Conservation (phyloP, 2,113 vertebrate genomes). For the Solea solea region DNA sequence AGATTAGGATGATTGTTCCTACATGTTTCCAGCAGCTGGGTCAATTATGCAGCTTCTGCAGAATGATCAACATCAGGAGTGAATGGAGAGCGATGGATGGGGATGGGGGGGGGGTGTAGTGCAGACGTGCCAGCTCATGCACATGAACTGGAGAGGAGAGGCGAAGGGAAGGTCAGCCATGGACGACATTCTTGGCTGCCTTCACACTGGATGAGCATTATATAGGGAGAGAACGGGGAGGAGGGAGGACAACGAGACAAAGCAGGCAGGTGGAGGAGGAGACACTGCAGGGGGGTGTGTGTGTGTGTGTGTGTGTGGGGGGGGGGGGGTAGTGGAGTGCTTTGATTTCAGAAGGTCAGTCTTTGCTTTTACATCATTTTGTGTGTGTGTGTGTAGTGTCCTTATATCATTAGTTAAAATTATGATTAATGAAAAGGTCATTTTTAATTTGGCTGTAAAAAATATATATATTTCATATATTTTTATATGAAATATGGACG, state of each 20-base stretch:
- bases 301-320: neutral
- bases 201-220: conserved; percentile 49
- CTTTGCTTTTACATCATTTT: neutral
- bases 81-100: conserved; percentile 1
- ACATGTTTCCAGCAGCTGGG: conserved; percentile 27
- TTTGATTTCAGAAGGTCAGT: conserved; percentile 44
- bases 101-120: neutral
- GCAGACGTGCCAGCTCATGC: conserved; percentile 45
- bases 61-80: conserved; percentile 42
- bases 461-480: neutral
- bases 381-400: neutral
- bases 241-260: conserved; percentile 5
- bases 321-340: neutral
- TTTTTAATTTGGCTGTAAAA: neutral
- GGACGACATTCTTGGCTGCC: conserved; percentile 61
- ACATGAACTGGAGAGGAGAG: conserved; percentile 49
- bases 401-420: neutral
- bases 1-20: conserved; percentile 36
- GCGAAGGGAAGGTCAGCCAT: conserved; percentile 63
- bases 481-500: neutral
- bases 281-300: conserved; percentile 11
- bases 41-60: conserved; percentile 46
- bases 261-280: conserved; percentile 30
- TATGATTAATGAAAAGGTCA: neutral
- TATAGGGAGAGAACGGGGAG: conserved; percentile 12